These are phyloP conservation scores for Neolamprologus longior DNA, from an alignment of 2,113 vertebrate species.

Conservation along the genomic window DNA sequence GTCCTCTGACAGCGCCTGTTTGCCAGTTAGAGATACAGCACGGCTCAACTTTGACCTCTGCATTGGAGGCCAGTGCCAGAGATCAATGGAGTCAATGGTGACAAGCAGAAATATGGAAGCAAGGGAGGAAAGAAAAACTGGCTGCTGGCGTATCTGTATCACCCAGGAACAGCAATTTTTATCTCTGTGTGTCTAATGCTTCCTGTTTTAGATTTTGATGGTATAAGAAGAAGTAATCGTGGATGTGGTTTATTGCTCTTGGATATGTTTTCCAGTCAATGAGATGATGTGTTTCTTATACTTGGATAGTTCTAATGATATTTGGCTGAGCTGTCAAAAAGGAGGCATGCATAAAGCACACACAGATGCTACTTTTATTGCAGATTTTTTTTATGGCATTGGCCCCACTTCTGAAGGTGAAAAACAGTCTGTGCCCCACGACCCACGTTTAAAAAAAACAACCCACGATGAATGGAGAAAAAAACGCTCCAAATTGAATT, in stretches of 20 bases:
- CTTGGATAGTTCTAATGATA: not conserved
- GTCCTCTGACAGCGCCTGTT: slow-evolving; percentile 25
- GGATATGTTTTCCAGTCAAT: not conserved
- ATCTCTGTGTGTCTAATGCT: not conserved
- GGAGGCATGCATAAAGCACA: not conserved
- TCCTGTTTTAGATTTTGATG: not conserved
- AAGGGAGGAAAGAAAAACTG: not conserved
- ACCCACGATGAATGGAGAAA: not conserved
- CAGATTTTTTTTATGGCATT: not conserved
- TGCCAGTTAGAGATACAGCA: not conserved
- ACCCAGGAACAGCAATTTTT: not conserved
- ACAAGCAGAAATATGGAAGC: slow-evolving; percentile 2
- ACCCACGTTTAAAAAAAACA: not conserved
- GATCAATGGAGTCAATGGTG: slow-evolving; percentile 34
- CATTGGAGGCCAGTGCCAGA: not conserved
- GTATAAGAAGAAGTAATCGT: not conserved
- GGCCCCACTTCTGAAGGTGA: not conserved
- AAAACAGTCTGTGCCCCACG: not conserved
- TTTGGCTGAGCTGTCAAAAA: not conserved
- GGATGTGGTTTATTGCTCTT: not conserved
- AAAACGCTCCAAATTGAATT: not conserved
- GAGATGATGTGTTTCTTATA: not conserved
- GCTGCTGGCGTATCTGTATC: not conserved
- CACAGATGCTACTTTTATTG: not conserved
- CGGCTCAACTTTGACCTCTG: slow-evolving; percentile 48